Percentiles rank a stretch among this genome's conserved stretches.
These are phyloP conservation scores for human (Homo sapiens) DNA, from an alignment of 2,113 vertebrate genomes.

Conservation along the genomic window DNA sequence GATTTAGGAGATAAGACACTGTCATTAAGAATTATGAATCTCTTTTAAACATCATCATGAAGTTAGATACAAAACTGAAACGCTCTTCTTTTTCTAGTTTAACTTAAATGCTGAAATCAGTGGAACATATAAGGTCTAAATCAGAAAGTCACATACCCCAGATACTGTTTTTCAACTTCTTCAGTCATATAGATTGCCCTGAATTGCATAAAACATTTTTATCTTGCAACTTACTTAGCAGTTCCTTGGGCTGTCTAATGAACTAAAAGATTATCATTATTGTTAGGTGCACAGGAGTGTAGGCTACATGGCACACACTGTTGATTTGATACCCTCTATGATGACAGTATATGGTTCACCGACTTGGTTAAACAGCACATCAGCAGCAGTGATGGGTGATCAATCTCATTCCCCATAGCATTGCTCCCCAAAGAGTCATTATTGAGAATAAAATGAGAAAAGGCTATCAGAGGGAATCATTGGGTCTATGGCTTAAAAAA, in stretches of 20 bases:
- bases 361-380: conserved; percentile 86
- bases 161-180: conserved; percentile 28
- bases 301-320: conserved; percentile 78
- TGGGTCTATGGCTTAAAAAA: conserved; percentile 59
- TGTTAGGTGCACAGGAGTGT: conserved; percentile 75
- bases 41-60: neutral
- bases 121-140: neutral
- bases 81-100: neutral
- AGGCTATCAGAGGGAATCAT: conserved; percentile 74
- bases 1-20: neutral
- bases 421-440: conserved; percentile 83
- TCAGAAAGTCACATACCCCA: neutral
- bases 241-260: conserved; percentile 77
- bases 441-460: conserved; percentile 82
- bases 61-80: neutral
- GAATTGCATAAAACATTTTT: conserved; percentile 47
- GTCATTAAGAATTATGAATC: neutral
- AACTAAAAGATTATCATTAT: conserved; percentile 78
- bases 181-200: neutral
- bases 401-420: conserved; percentile 84
- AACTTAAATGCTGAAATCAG: neutral
- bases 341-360: conserved; percentile 85
- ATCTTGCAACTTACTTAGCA: conserved; percentile 64
- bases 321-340: conserved; percentile 83
- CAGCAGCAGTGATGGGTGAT: conserved; percentile 85